phyloP scores from a whole-genome alignment of 2,797 vertebrate species.

The Podarcis lilfordi region DNA sequence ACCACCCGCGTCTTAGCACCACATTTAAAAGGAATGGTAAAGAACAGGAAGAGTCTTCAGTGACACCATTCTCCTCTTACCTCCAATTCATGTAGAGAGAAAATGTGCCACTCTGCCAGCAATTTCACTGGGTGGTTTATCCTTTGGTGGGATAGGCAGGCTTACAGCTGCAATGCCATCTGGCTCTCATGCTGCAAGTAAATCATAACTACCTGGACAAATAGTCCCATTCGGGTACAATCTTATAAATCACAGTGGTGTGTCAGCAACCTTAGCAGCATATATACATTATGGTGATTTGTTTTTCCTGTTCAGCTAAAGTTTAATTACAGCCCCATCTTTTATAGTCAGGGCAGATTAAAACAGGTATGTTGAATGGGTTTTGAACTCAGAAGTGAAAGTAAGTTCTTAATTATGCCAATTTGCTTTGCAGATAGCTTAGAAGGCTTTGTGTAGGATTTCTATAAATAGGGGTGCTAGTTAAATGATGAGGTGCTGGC shows the following conservation, averaged over 20 bases:
- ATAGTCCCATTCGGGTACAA: neutral
- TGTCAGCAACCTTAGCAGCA: neutral
- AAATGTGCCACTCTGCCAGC: neutral
- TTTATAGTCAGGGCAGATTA: neutral
- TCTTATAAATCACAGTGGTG: neutral
- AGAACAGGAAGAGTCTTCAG: neutral
- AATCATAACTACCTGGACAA: neutral
- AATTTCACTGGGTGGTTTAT: neutral
- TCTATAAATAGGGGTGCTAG: neutral
- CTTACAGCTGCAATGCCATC: neutral
- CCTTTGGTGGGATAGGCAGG: neutral
- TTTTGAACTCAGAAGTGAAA: neutral
- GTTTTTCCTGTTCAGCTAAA: neutral
- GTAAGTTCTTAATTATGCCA: neutral
- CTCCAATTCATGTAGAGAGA: neutral
- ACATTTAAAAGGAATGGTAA: neutral
- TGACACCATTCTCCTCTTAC: neutral
- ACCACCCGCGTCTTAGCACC: neutral
- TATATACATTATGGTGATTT: neutral
- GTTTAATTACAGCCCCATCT: neutral
- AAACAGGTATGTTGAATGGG: neutral
- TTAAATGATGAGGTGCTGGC: constrained; percentile 10
- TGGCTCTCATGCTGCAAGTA: neutral
- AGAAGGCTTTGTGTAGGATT: constrained; percentile 6
- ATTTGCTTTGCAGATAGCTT: constrained; percentile 10